Percentiles rank a stretch among this genome's conserved stretches.
These are phyloP conservation scores for Euura saliciscinereae DNA, from an alignment of 1,140 invertebrate genomes.

Conservation along the genomic window DNA sequence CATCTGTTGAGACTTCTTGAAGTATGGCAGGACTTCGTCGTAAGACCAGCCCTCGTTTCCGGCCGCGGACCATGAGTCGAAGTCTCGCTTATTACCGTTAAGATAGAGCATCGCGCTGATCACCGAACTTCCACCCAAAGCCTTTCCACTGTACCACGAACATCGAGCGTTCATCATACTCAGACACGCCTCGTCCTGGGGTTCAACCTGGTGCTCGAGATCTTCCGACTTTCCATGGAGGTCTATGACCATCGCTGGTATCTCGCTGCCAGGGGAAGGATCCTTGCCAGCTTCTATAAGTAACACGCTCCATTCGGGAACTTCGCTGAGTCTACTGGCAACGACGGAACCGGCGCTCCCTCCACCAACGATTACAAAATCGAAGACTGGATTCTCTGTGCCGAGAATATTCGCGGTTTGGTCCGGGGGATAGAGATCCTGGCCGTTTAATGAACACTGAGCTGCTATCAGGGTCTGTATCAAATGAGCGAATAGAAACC, in stretches of 20 bases:
- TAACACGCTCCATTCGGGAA: slow-evolving; percentile 59
- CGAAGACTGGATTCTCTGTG: slow-evolving; percentile 57
- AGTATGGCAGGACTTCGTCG: slow-evolving; percentile 65
- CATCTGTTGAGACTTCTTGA: slow-evolving; percentile 57
- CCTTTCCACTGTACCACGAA: slow-evolving; percentile 72
- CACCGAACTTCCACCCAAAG: slow-evolving; percentile 46
- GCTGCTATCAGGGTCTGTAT: slow-evolving; percentile 60
- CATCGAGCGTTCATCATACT: slow-evolving; percentile 60
- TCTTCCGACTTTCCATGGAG: slow-evolving; percentile 63
- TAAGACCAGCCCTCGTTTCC: slow-evolving; percentile 65
- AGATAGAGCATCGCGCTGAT: slow-evolving; percentile 69
- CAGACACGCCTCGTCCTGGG: slow-evolving; percentile 63
- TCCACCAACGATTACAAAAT: slow-evolving; percentile 64
- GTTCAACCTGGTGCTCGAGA: slow-evolving; percentile 72
- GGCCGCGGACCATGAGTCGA: slow-evolving; percentile 67
- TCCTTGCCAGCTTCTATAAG: slow-evolving; percentile 66
- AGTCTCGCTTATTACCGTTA: slow-evolving; percentile 69
- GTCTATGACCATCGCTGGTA: slow-evolving; percentile 61
- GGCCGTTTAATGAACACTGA: slow-evolving; percentile 56
- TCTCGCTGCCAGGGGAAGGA: slow-evolving; percentile 49
- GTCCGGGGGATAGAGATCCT: slow-evolving; percentile 50
- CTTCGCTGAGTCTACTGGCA: slow-evolving; percentile 65
- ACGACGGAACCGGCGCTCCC: slow-evolving; percentile 73
- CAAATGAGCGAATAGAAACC: slow-evolving; percentile 44
- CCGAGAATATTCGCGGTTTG: slow-evolving; percentile 56